phyloP scores from a whole-genome alignment of 2,888 invertebrate species.

The Cerceris rybyensis region DNA sequence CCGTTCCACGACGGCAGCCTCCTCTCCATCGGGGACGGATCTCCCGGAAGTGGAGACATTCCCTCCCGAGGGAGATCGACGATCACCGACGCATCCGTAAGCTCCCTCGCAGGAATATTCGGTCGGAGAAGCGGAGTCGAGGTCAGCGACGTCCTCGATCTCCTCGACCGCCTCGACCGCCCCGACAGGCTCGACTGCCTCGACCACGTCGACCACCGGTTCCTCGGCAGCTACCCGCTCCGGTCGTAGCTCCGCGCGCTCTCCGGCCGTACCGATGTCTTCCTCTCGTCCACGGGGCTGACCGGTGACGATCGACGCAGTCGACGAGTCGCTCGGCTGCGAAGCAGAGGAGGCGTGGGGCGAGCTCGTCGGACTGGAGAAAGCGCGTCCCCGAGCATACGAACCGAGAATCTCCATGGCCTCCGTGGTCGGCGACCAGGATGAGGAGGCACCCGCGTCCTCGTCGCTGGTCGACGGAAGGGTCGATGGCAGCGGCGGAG shows the following conservation, averaged over 20 bases:
- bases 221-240: not conserved
- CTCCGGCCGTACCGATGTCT: not conserved
- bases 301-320: constrained; percentile 72
- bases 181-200: constrained; percentile 1
- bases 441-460: not conserved
- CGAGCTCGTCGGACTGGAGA: constrained; percentile 31
- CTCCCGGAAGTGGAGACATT: not conserved
- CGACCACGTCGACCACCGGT: constrained; percentile 17
- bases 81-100: constrained; percentile 71
- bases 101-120: constrained; percentile 75
- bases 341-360: constrained; percentile 55
- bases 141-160: constrained; percentile 8
- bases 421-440: constrained; percentile 41
- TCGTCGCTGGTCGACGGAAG: constrained; percentile 36
- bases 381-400: constrained; percentile 67
- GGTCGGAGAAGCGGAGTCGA: not conserved
- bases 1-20: not conserved
- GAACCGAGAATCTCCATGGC: constrained; percentile 74
- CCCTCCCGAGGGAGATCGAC: not conserved
- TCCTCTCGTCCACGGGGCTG: constrained; percentile 27
- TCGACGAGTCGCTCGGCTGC: constrained; percentile 73
- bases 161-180: not conserved
- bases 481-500: constrained; percentile 47
- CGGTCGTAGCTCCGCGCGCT: not conserved
- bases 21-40: not conserved